Base-by-base conservation (phyloP, 2,797 vertebrate genomes). In the Bucorvus abyssinicus region DNA sequence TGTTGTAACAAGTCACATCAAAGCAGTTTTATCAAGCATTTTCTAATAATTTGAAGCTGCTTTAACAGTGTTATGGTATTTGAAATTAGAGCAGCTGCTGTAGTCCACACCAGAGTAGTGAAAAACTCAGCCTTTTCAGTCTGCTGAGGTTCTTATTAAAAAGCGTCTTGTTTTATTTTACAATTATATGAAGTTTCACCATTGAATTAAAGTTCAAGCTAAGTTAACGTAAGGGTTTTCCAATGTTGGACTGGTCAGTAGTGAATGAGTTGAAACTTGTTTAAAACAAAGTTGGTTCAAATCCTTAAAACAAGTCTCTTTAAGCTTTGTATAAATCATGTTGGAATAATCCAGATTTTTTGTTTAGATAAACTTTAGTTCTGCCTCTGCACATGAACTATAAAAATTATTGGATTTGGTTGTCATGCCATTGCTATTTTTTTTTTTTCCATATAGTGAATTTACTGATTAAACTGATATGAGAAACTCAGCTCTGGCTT, bases 391-490 rank as follows among this genome's bases (percentile, higher is more conserved):
- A 83, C 3, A 21, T 20, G 40, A 59, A 77, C 7, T 14, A 12
- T 27, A 78, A 68, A 86, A 90, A 32, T 5, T 29, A 50, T 15
- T 65, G 45, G 20, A 87, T 91, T 85, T 30, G 29, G 11, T 11
- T 70, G 12, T 19, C 36, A 53, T 65, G 38, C 2, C n/a, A 56
- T 6, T 45, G 21, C 16, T 60, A 4, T 0, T 24, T 42, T 4
- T 44, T 40, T 63, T 67, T 56, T 12, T 52, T 9, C 16, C 9
- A 20, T 55, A 19, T 44, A 64, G 26, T 75, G 24, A 67, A 70
- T 71, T 80, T 88, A 47, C 8, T 61, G 42, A 44, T 55, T 77
- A 67, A 67, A 76, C 30, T 78, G 52, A 15, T 40, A 63, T 2
- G 6, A 74, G 18, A 88, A 73, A 77, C 34, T 65, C 29, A 77